Percentiles rank a stretch among this genome's conserved stretches.
phyloP scores from a whole-genome alignment of 2,797 vertebrate genomes.

The Peromyscus eremicus region DNA sequence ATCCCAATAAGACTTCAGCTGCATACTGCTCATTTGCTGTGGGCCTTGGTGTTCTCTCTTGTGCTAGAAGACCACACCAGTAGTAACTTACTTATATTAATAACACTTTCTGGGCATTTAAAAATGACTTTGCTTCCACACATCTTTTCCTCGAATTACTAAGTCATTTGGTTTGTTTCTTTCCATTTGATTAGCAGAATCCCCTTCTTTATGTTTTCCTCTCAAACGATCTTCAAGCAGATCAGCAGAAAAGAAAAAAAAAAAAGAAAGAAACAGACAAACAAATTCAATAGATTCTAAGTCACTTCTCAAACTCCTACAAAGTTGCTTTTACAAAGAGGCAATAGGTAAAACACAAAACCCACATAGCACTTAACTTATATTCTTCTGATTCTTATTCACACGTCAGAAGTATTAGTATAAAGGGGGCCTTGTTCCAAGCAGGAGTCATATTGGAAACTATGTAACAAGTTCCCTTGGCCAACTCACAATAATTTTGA shows the following conservation, averaged over 20 bases:
- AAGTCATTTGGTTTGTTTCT: background rate
- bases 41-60: background rate
- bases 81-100: background rate
- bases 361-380: background rate
- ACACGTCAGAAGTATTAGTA: background rate
- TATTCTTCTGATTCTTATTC: background rate
- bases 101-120: background rate
- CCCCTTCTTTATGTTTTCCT: background rate
- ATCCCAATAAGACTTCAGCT: background rate
- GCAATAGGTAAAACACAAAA: background rate
- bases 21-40: background rate
- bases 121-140: background rate
- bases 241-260: background rate
- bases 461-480: background rate
- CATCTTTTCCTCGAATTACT: background rate
- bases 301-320: background rate
- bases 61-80: background rate
- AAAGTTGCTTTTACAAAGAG: background rate
- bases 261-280: background rate
- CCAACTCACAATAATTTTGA: background rate
- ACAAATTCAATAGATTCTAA: background rate
- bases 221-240: background rate
- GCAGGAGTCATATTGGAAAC: background rate
- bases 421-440: background rate
- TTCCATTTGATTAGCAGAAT: background rate